These are phyloP conservation scores for Laupala kohalensis DNA, from an alignment of 1,140 invertebrate genomes.

Conservation along the genomic window DNA sequence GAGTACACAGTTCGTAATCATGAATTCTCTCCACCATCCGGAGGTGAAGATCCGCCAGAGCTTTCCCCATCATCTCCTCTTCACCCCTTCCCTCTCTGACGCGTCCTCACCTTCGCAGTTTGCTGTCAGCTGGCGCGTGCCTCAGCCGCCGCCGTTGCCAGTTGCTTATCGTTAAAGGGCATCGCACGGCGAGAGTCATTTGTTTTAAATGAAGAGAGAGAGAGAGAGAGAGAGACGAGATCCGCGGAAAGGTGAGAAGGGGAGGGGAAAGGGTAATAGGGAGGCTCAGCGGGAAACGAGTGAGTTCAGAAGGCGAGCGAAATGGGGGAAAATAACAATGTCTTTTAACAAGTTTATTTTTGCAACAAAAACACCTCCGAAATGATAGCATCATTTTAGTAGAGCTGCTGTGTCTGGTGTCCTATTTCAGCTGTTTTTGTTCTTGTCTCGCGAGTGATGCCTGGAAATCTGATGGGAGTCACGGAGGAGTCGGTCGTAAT, in stretches of 20 bases:
- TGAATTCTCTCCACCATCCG: neutral
- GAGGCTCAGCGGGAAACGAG: neutral
- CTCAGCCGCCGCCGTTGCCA: slow-evolving; percentile 2
- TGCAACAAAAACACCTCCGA: slow-evolving; percentile 4
- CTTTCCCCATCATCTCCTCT: neutral
- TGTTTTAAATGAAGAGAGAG: neutral
- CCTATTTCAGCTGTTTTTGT: neutral
- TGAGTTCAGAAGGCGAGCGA: neutral
- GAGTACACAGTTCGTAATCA: too few relatives aligned
- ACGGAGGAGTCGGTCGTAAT: neutral
- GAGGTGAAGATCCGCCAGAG: too few relatives aligned
- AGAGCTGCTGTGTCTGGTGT: neutral
- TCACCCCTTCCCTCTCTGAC: neutral
- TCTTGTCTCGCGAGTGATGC: neutral
- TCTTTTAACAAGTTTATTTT: slow-evolving; percentile 14
- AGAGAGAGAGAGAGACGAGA: neutral
- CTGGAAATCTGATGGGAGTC: neutral
- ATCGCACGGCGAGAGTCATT: slow-evolving; percentile 1
- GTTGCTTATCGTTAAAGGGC: slow-evolving; percentile 7
- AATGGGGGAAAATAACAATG: neutral
- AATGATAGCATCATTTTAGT: neutral
- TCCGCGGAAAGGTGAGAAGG: neutral
- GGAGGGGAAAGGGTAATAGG: neutral
- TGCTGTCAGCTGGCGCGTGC: neutral
- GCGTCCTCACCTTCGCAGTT: neutral